Evolutionary conservation across 1,140 invertebrate genomes (phyloP).

Genomic region (Conopomorpha cramerella): DNA sequence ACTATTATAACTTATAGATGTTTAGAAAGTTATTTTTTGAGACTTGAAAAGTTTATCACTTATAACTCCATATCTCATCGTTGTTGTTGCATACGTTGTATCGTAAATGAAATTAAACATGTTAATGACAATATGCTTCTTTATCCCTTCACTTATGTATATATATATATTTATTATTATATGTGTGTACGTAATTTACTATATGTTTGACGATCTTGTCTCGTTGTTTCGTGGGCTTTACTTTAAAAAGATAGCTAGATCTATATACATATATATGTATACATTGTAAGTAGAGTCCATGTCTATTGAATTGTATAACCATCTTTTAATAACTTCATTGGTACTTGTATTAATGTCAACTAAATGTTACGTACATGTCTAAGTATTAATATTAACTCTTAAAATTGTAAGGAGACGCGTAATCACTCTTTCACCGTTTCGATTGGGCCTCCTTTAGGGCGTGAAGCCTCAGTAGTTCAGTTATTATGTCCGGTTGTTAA

Average conservation of each 20-base stretch:
- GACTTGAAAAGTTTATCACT: conserved; percentile 26
- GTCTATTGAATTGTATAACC: conserved; percentile 18
- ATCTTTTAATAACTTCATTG: conserved; percentile 23
- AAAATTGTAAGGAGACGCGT: conserved; percentile 31
- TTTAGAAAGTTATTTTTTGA: conserved; percentile 20
- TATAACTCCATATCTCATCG: conserved; percentile 41
- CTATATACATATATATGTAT: too few species aligned
- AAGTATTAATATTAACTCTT: conserved; percentile 22
- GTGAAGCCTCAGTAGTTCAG: too few species aligned
- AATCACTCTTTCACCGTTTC: too few species aligned
- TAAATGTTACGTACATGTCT: conserved; percentile 51
- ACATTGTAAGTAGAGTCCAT: conserved; percentile 15
- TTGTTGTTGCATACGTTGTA: conserved; percentile 40
- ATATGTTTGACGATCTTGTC: too few species aligned
- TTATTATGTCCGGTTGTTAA: too few species aligned
- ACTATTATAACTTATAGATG: conserved; percentile 30
- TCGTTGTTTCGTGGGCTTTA: too few species aligned
- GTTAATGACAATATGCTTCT: conserved; percentile 51
- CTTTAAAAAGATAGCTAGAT: too few species aligned
- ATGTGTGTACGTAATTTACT: conserved; percentile 17
- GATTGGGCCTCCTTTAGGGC: too few species aligned
- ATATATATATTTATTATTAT: conserved; percentile 18
- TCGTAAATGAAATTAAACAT: conserved; percentile 34
- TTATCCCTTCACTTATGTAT: conserved; percentile 10
- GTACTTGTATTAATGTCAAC: conserved; percentile 32